Evolutionary conservation across 2,797 vertebrate species (phyloP), one percentile per base, ranked within the genome.

Genomic region (Chrosomus eos): DNA sequence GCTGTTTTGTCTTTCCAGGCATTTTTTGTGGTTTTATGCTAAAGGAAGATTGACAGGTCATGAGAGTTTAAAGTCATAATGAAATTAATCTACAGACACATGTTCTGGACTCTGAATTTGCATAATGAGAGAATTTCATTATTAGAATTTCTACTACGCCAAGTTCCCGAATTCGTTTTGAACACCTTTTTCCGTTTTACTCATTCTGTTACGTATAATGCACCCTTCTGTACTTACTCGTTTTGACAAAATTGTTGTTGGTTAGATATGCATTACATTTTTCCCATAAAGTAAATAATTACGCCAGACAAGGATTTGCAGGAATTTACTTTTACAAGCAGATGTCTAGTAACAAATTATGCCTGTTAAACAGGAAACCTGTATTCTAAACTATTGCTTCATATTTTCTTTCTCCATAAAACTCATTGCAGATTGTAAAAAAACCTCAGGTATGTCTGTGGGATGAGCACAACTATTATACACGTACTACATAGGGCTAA

Each of bases 361-460:
- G 45, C 26, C 48, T 76, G 43, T 83, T 67, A 83, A 40, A 83
- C 82, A 83, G 72, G 82, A 66, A 60, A 64, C 60, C 23, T 68
- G 72, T 83, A 53, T 75, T 76, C 60, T 83, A 53, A 75, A 64
- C 60, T 53, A 64, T 67, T 73, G 33, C 72, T 38, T 64, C 82
- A 75, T 51, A 14, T 76, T 78, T 62, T 58, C 64, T 31, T 31
- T 45, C 16, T 64, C 26, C 58, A 14, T 45, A 62, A 78, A 78
- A 78, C 26, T 78, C 38, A 7, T 45, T 45, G 76, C 76, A 78
- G 76, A 78, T 64, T 78, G 38, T 62, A 45, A 78, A 45, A 64
- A 64, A 78, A 55, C 13, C 55, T 11, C 36, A 77, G n/a, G 55
- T 60, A 38, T 55, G 51, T 21, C 31, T 23, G 58, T 64, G 31